Evolutionary conservation across 2,888 invertebrate species (phyloP).

Genomic region (Kryphioiulus occultus): DNA sequence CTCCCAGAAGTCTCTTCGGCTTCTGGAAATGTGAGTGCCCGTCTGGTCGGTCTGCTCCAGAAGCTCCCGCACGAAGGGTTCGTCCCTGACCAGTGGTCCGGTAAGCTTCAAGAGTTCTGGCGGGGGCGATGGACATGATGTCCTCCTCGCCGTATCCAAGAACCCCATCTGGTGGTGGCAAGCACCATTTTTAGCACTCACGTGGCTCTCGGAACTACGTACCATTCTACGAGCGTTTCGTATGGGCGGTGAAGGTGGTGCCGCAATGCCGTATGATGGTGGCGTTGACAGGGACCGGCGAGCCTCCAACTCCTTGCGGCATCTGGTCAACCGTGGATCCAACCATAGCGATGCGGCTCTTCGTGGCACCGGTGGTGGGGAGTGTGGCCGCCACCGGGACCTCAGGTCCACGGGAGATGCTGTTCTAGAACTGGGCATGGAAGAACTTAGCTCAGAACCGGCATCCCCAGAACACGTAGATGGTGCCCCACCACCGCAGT

Average conservation of each 20-base stretch:
- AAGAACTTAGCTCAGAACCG: background rate
- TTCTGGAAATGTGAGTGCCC: background rate
- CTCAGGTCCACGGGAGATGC: background rate
- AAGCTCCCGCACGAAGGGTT: background rate
- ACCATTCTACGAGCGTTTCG: background rate
- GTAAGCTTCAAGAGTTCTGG: background rate
- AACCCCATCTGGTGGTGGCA: background rate
- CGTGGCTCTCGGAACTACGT: background rate
- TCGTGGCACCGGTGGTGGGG: background rate
- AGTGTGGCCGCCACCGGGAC: background rate
- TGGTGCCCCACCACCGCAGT: background rate
- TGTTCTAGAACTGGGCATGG: background rate
- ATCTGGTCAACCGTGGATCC: background rate
- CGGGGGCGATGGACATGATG: background rate
- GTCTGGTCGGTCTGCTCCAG: background rate
- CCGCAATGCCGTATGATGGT: background rate
- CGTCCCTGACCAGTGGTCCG: background rate
- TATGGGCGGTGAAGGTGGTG: background rate
- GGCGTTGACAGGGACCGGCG: background rate
- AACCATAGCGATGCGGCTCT: background rate
- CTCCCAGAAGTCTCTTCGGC: background rate
- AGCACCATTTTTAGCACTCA: background rate
- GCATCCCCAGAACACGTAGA: background rate
- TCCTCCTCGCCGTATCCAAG: background rate
- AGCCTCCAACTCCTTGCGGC: background rate